These are phyloP conservation scores for Parascotia fuliginaria DNA, from an alignment of 2,888 invertebrate species.

Conservation along the genomic window DNA sequence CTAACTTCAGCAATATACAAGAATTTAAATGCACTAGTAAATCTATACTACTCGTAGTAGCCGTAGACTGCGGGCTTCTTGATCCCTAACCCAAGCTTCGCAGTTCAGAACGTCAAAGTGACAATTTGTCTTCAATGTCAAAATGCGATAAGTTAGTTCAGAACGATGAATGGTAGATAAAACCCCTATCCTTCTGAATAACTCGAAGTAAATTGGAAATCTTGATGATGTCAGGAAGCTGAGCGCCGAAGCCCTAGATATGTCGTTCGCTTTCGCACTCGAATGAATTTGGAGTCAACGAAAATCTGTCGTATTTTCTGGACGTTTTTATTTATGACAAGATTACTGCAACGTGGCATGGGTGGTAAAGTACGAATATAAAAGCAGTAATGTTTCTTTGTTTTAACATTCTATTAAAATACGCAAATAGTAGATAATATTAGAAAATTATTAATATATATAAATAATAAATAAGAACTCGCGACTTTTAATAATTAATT, in stretches of 20 bases:
- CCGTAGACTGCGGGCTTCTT: conserved; percentile 15
- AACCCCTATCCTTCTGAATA: conserved; percentile 52
- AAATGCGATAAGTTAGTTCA: conserved; percentile 50
- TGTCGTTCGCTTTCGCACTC: conserved; percentile 44
- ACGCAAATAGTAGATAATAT: no score
- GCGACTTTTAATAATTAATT: no score
- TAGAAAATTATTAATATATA: no score
- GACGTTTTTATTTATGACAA: conserved; percentile 34
- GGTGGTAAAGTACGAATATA: no score
- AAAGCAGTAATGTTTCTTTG: conserved; percentile 19
- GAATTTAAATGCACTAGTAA: no score
- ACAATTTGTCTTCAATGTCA: conserved; percentile 30
- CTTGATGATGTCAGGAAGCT: conserved; percentile 54
- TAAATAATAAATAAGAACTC: no score
- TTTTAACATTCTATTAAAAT: conserved; percentile 25
- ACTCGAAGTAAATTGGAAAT: conserved; percentile 55
- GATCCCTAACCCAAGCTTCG: conserved; percentile 9
- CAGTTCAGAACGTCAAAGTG: conserved; percentile 31
- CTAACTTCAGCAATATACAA: no score
- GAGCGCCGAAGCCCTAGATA: conserved; percentile 44
- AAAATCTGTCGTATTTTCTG: conserved; percentile 32
- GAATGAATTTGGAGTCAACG: conserved; percentile 41
- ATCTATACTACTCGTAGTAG: conserved; percentile 9
- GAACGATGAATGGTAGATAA: conserved; percentile 49
- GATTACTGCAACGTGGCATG: conserved; percentile 23